phyloP scores from a whole-genome alignment of 2,797 vertebrate genomes.

The Erethizon dorsatum region DNA sequence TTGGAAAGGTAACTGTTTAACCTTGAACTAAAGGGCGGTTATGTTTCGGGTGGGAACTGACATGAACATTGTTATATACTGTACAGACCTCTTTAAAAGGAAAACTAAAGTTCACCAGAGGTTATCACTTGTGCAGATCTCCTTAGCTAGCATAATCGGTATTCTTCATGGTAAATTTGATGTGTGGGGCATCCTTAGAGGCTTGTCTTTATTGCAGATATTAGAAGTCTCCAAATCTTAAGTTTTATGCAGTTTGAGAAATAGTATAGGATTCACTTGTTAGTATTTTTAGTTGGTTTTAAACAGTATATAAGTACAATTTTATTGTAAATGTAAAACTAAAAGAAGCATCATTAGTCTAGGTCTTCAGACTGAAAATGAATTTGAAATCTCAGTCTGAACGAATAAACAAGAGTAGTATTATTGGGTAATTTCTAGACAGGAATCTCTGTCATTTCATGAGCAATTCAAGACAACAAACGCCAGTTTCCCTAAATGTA shows the following conservation, averaged over 20 bases:
- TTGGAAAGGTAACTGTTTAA: conserved; percentile 46
- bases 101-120: not conserved
- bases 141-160: not conserved
- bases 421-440: conserved; percentile 8
- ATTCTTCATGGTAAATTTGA: not conserved
- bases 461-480: conserved; percentile 57
- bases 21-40: not conserved
- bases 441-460: conserved; percentile 61
- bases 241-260: conserved; percentile 43
- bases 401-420: conserved; percentile 24
- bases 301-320: conserved; percentile 54
- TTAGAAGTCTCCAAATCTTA: not conserved
- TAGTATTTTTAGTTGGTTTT: conserved; percentile 1
- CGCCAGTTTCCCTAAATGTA: conserved; percentile 59
- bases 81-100: not conserved
- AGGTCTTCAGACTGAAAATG: conserved; percentile 39
- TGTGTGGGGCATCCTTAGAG: not conserved
- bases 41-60: not conserved
- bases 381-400: conserved; percentile 39
- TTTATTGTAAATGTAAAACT: conserved; percentile 71
- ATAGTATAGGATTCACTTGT: not conserved
- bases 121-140: conserved; percentile 35
- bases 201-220: conserved; percentile 47
- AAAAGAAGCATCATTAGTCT: conserved; percentile 68
- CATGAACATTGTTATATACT: not conserved